Percentiles rank a stretch among this genome's conserved stretches.
These are phyloP conservation scores for Pterocles burchelli DNA, from an alignment of 2,113 vertebrate genomes.

Conservation along the genomic window DNA sequence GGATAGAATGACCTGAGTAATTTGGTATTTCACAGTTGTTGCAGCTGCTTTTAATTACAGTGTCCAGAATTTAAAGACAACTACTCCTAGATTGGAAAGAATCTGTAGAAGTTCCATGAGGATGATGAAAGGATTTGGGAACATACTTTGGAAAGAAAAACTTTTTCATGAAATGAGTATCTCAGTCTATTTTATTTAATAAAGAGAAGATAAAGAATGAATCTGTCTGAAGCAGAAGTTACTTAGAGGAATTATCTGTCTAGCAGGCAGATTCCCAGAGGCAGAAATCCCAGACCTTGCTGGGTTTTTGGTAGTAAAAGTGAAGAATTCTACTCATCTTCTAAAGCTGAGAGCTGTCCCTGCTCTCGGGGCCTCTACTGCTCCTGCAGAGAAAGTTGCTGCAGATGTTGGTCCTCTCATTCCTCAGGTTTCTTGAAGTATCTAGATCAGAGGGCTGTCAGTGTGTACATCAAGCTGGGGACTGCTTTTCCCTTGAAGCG, in stretches of 20 bases:
- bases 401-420: background rate
- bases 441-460: background rate
- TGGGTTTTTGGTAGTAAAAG: background rate
- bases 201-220: background rate
- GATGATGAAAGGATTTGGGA: background rate
- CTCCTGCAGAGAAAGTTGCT: background rate
- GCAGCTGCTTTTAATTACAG: background rate
- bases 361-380: background rate
- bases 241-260: background rate
- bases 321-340: background rate
- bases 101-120: background rate
- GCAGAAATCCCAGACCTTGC: background rate
- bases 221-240: background rate
- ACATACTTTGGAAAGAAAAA: background rate
- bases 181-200: background rate
- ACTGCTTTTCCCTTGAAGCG: background rate
- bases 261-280: background rate
- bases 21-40: background rate
- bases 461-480: background rate
- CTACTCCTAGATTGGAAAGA: background rate
- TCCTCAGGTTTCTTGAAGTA: background rate
- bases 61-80: background rate
- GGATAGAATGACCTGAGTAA: background rate
- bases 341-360: background rate
- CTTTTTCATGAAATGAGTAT: background rate